phyloP scores from a whole-genome alignment of 2,113 vertebrate species.

The Chaetura pelagica region DNA sequence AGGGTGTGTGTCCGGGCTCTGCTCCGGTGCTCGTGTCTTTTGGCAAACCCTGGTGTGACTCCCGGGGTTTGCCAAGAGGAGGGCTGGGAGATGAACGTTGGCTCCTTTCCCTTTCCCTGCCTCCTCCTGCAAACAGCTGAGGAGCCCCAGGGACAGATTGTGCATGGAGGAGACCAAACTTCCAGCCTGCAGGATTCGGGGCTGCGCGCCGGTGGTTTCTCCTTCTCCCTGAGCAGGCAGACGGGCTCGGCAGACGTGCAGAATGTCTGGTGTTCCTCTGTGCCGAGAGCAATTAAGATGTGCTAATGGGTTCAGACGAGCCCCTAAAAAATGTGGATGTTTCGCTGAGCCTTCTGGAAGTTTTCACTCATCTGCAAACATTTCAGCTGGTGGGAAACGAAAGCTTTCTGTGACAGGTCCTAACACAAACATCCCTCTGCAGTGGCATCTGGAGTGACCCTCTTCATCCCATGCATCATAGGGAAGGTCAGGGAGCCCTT shows the following conservation, averaged over 20 bases:
- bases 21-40: background rate
- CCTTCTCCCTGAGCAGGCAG: background rate
- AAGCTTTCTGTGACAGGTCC: fast-evolving
- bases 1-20: background rate
- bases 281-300: slow-evolving; percentile 47
- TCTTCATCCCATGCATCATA: fast-evolving
- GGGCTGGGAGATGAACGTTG: background rate
- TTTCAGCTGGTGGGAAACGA: background rate
- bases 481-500: background rate
- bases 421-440: background rate
- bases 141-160: slow-evolving; percentile 26
- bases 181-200: background rate
- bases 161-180: background rate
- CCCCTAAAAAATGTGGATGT: slow-evolving; percentile 42
- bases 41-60: background rate
- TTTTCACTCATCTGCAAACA: slow-evolving; percentile 39
- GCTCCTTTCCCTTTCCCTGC: background rate
- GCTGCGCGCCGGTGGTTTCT: background rate
- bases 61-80: background rate
- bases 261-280: slow-evolving; percentile 43
- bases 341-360: slow-evolving; percentile 57
- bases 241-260: slow-evolving; percentile 19
- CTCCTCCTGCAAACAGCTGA: slow-evolving; percentile 19
- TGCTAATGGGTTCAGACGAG: slow-evolving; percentile 34
- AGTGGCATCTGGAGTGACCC: background rate